A percentile compares a stretch with the other conserved stretches of the same genome.
Evolutionary conservation across 2,888 invertebrate genomes (phyloP).

Genomic region (Neoascia interrupta): DNA sequence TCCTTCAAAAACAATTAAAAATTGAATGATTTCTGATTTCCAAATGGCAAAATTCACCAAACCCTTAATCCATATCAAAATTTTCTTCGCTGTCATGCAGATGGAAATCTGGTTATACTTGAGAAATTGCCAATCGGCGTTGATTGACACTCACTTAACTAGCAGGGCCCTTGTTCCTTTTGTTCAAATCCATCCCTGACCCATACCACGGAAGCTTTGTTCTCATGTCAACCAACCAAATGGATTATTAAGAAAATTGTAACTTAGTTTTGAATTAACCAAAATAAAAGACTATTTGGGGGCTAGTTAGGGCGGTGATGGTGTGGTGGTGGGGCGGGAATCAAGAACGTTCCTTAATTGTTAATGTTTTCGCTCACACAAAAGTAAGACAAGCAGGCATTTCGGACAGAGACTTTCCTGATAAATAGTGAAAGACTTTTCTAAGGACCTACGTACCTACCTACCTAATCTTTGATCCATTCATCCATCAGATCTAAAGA

Average conservation of each 20-base stretch:
- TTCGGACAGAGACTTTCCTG: neutral
- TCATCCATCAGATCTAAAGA: constrained; percentile 57
- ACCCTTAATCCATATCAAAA: no score
- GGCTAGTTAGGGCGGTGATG: neutral
- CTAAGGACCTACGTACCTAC: constrained; percentile 12
- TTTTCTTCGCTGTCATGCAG: no score
- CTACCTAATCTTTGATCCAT: constrained; percentile 63
- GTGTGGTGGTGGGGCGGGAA: constrained; percentile 5
- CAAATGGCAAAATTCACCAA: no score
- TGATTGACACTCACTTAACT: no score
- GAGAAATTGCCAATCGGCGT: no score
- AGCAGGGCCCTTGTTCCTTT: no score
- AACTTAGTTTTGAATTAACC: constrained; percentile 55
- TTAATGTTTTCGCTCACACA: constrained; percentile 36
- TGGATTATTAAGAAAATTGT: constrained; percentile 49
- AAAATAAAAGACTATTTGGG: constrained; percentile 34
- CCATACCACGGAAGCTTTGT: no score
- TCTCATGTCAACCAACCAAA: no score
- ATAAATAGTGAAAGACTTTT: constrained; percentile 40
- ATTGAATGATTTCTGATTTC: no score
- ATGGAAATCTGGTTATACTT: no score
- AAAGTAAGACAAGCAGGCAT: neutral
- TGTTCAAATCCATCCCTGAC: no score
- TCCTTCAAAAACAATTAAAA: no score
- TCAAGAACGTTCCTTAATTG: constrained; percentile 52